Evolutionary conservation across 2,113 vertebrate genomes (phyloP).

Genomic region (Muntiacus reevesi): DNA sequence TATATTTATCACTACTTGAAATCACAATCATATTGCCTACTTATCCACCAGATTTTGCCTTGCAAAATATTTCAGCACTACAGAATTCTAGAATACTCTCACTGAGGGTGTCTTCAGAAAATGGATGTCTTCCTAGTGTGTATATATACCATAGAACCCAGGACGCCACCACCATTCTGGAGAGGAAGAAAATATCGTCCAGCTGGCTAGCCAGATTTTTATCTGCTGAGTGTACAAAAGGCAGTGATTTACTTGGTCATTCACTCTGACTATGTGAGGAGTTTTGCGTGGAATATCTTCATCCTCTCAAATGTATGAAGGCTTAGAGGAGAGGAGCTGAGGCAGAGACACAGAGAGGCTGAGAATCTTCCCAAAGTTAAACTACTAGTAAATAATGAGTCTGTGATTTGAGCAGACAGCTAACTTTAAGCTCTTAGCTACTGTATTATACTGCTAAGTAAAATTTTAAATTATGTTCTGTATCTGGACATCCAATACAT

Average conservation of each 20-base stretch:
- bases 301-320: background rate
- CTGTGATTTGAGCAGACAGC: background rate
- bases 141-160: background rate
- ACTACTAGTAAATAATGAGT: background rate
- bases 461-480: background rate
- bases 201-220: background rate
- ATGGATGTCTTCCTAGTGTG: background rate
- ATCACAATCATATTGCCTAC: background rate
- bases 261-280: background rate
- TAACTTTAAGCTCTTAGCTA: background rate
- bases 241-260: background rate
- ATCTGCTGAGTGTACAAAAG: background rate
- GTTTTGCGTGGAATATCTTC: background rate
- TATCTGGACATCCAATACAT: background rate
- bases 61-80: background rate
- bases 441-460: background rate
- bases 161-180: background rate
- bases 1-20: slow-evolving; percentile 12
- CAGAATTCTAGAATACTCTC: background rate
- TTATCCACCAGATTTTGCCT: slow-evolving; percentile 12
- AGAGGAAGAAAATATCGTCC: background rate
- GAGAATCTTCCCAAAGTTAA: background rate
- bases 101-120: background rate
- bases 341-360: background rate
- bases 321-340: background rate